These are phyloP conservation scores for Caenorhabditis doughertyi DNA, from an alignment of 2,888 invertebrate species.

Conservation along the genomic window DNA sequence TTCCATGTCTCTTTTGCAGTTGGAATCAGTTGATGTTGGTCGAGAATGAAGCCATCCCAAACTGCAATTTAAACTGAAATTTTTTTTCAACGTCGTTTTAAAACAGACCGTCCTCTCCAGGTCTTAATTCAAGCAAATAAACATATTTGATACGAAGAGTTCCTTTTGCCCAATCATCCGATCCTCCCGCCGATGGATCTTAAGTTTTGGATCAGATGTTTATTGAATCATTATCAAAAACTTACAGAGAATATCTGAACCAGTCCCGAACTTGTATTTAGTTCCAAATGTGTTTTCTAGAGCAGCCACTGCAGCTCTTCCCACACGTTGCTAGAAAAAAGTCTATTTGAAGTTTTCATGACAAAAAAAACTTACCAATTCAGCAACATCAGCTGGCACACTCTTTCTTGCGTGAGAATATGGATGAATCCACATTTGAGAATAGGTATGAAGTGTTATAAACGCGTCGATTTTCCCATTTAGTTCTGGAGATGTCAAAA, in stretches of 20 bases:
- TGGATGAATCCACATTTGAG: conserved; percentile 82
- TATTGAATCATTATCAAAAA: neutral
- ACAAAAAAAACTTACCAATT: conserved; percentile 72
- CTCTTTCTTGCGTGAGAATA: conserved; percentile 77
- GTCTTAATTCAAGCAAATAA: conserved; percentile 82
- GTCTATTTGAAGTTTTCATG: neutral
- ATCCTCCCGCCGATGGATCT: conserved; percentile 82
- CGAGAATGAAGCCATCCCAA: conserved; percentile 82
- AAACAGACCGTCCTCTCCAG: conserved; percentile 80
- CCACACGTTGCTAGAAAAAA: conserved; percentile 76
- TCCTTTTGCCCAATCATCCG: conserved; percentile 83
- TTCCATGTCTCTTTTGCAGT: conserved; percentile 82
- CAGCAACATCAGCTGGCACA: conserved; percentile 81
- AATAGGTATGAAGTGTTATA: conserved; percentile 82
- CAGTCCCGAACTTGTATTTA: conserved; percentile 81
- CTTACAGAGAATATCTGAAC: conserved; percentile 82
- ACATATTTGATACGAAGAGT: conserved; percentile 81
- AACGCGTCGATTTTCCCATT: conserved; percentile 80
- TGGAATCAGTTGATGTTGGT: conserved; percentile 80
- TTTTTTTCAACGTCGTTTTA: neutral
- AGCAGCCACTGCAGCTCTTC: conserved; percentile 77
- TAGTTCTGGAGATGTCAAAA: conserved; percentile 76
- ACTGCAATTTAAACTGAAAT: conserved; percentile 65
- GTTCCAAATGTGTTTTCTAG: conserved; percentile 81
- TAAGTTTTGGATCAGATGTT: conserved; percentile 5